These are phyloP conservation scores for Adelphocoris suturalis DNA, from an alignment of 2,888 invertebrate genomes.

Conservation along the genomic window DNA sequence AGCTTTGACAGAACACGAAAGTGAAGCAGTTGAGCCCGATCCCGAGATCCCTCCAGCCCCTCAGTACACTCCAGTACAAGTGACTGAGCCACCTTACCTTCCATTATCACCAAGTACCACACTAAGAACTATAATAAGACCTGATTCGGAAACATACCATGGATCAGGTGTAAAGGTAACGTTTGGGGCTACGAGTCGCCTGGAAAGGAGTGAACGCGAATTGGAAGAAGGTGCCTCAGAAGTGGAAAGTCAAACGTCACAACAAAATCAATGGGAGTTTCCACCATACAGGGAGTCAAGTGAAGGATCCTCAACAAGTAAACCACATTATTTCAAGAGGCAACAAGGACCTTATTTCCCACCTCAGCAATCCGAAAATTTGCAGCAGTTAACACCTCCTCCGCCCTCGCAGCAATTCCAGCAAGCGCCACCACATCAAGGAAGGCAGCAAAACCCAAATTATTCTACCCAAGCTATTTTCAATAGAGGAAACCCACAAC, in stretches of 20 bases:
- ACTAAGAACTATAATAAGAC: slow-evolving; percentile 89
- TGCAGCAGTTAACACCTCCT: slow-evolving; percentile 72
- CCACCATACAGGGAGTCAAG: slow-evolving; percentile 72
- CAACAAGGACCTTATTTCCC: slow-evolving; percentile 74
- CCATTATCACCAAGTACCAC: slow-evolving; percentile 87
- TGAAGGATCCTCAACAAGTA: slow-evolving; percentile 29
- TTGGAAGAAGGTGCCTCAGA: slow-evolving; percentile 74
- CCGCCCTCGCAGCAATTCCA: slow-evolving; percentile 71
- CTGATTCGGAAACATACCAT: slow-evolving; percentile 91
- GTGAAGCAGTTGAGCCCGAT: slow-evolving; percentile 81
- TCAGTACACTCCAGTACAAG: slow-evolving; percentile 63
- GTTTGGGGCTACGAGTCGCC: slow-evolving; percentile 83
- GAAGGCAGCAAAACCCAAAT: slow-evolving; percentile 78
- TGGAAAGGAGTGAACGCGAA: slow-evolving; percentile 67
- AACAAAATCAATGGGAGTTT: slow-evolving; percentile 63
- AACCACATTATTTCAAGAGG: slow-evolving; percentile 73
- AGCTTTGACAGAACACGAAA: slow-evolving; percentile 86
- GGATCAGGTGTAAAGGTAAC: slow-evolving; percentile 89
- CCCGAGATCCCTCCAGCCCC: not conserved
- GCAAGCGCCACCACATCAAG: slow-evolving; percentile 73
- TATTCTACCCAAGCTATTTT: slow-evolving; percentile 71
- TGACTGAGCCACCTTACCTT: slow-evolving; percentile 77
- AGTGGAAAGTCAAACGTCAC: slow-evolving; percentile 73
- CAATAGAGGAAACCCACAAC: slow-evolving; percentile 70
- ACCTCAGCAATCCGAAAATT: slow-evolving; percentile 45